Evolutionary conservation across 2,888 invertebrate genomes (phyloP).

Genomic region (Philopedon plagiatum): DNA sequence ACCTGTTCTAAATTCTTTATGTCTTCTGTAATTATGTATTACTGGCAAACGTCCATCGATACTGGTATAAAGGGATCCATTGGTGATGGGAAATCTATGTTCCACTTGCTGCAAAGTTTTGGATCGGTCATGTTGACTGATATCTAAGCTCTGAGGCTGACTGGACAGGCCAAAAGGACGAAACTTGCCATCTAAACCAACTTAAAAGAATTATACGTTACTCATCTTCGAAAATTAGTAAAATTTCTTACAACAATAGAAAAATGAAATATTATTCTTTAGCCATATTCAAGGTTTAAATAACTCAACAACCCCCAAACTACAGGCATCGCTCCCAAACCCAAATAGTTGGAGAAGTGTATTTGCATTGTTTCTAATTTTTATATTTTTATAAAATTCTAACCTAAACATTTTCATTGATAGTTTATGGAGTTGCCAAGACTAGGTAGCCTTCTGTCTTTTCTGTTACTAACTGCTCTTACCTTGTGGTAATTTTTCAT

Average conservation of each 20-base stretch:
- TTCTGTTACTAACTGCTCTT: constrained; percentile 30
- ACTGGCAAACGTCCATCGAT: constrained; percentile 72
- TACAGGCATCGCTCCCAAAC: too few species aligned
- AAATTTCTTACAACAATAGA: too few species aligned
- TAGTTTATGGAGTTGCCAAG: too few species aligned
- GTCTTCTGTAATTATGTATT: constrained; percentile 69
- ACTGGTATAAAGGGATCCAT: constrained; percentile 72
- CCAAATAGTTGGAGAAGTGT: too few species aligned
- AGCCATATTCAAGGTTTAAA: too few species aligned
- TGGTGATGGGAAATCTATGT: constrained; percentile 74
- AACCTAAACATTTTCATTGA: too few species aligned
- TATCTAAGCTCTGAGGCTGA: constrained; percentile 66
- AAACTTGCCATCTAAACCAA: constrained; percentile 75
- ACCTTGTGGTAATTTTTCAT: constrained; percentile 69
- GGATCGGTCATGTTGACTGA: constrained; percentile 55
- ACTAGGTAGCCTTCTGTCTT: background rate
- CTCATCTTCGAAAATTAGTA: too few species aligned
- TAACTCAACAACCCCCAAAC: too few species aligned
- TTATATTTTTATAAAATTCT: too few species aligned
- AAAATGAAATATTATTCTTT: too few species aligned
- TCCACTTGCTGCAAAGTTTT: constrained; percentile 68
- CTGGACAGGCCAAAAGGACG: constrained; percentile 70
- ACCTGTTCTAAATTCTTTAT: constrained; percentile 63
- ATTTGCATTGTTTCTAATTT: too few species aligned
- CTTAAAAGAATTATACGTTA: constrained; percentile 47